Percentiles rank a stretch among this genome's conserved stretches.
Conservation (phyloP, 1,140 invertebrate genomes). For the Eulimnadia texana region DNA sequence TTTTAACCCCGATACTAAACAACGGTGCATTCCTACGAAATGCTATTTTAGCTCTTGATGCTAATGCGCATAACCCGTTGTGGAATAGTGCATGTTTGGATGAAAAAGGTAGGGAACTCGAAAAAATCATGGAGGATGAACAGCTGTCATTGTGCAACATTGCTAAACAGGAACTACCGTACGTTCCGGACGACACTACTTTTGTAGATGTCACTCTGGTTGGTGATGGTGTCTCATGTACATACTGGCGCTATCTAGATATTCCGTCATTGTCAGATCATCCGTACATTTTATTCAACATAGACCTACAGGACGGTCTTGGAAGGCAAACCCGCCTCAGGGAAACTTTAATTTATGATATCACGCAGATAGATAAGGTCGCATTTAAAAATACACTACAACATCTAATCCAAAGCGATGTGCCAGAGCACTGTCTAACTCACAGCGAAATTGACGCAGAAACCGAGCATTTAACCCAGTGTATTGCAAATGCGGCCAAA, state of each 20-base stretch:
- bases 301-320: background rate
- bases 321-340: background rate
- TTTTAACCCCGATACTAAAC: background rate
- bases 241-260: background rate
- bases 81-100: background rate
- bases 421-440: too few species aligned
- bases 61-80: background rate
- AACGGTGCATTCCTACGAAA: background rate
- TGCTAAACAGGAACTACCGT: background rate
- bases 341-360: too few species aligned
- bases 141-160: background rate
- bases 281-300: background rate
- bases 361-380: too few species aligned
- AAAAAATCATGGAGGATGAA: background rate
- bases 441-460: too few species aligned
- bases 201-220: background rate
- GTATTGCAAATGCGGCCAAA: too few species aligned
- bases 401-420: background rate
- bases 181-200: background rate
- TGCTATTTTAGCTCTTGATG: background rate
- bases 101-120: background rate
- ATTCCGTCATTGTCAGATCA: background rate
- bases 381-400: background rate
- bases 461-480: too few species aligned
- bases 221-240: background rate